phyloP scores from a whole-genome alignment of 1,140 invertebrate species.

The Scaptodrosophila lebanonensis region DNA sequence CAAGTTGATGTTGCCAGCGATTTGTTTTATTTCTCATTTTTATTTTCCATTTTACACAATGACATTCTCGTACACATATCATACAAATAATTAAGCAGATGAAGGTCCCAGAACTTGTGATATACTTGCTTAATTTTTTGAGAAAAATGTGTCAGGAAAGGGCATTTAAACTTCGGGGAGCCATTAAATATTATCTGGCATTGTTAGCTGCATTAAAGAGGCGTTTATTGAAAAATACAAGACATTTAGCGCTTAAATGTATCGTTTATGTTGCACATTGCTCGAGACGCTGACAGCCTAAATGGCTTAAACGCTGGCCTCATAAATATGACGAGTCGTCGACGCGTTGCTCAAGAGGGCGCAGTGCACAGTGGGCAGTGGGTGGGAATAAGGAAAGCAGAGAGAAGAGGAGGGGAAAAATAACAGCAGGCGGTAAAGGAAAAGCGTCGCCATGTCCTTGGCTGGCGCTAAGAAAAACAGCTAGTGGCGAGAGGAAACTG shows the following conservation, averaged over 20 bases:
- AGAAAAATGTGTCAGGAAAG: too few species aligned
- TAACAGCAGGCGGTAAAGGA: not conserved
- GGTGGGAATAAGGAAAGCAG: constrained; percentile 8
- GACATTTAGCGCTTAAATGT: constrained; percentile 39
- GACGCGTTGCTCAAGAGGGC: constrained; percentile 23
- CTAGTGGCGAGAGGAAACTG: constrained; percentile 6
- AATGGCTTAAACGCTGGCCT: constrained; percentile 61
- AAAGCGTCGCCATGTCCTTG: too few species aligned
- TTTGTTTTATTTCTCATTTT: too few species aligned
- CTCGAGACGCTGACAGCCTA: constrained; percentile 10
- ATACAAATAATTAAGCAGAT: too few species aligned
- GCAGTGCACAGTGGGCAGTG: constrained; percentile 6
- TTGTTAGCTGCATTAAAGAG: too few species aligned
- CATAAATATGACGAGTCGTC: constrained; percentile 67
- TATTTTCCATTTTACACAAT: too few species aligned
- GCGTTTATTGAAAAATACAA: too few species aligned
- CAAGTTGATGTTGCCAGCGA: constrained; percentile 16
- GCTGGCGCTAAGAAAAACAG: constrained; percentile 30
- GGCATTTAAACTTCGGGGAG: too few species aligned
- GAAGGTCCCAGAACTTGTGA: too few species aligned
- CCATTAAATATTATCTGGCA: too few species aligned
- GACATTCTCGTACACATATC: too few species aligned
- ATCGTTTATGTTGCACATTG: constrained; percentile 46
- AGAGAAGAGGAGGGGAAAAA: constrained; percentile 8
- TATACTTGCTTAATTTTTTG: too few species aligned